These are phyloP conservation scores for Prenolepis imparis DNA, from an alignment of 2,888 invertebrate species.

Conservation along the genomic window DNA sequence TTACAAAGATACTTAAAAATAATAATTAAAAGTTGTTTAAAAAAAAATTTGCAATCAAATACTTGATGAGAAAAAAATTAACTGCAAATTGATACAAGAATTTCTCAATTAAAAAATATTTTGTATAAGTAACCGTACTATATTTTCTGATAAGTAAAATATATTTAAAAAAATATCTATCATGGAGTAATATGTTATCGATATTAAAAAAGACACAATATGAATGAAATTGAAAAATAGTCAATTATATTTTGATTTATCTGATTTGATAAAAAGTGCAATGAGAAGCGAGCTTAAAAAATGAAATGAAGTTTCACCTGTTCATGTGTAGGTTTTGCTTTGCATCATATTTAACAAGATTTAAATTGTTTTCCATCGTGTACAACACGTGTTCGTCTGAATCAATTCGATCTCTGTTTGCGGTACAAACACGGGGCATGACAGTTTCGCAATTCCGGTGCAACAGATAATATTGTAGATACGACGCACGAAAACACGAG, in stretches of 20 bases:
- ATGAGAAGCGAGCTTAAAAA: constrained; percentile 27
- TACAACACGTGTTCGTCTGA: constrained; percentile 36
- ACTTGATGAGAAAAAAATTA: neutral
- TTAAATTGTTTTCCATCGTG: constrained; percentile 45
- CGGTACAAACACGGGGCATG: constrained; percentile 41
- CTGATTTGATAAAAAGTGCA: constrained; percentile 3
- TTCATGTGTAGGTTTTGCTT: constrained; percentile 18
- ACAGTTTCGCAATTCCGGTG: constrained; percentile 41
- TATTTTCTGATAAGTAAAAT: neutral
- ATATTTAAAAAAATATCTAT: neutral
- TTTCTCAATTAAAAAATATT: neutral
- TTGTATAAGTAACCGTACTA: neutral
- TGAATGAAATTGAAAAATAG: neutral
- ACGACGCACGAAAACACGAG: constrained; percentile 22
- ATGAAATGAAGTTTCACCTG: constrained; percentile 23
- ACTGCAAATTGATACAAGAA: neutral
- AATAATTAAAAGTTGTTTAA: neutral
- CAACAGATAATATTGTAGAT: constrained; percentile 52
- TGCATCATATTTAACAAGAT: constrained; percentile 45
- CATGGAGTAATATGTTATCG: neutral
- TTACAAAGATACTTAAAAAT: neutral
- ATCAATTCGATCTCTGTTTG: constrained; percentile 53
- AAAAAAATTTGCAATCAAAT: neutral
- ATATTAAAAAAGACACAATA: neutral
- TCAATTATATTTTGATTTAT: neutral